Base-by-base conservation (phyloP, 2,888 invertebrate species). In the Pseudococcus longispinus region DNA sequence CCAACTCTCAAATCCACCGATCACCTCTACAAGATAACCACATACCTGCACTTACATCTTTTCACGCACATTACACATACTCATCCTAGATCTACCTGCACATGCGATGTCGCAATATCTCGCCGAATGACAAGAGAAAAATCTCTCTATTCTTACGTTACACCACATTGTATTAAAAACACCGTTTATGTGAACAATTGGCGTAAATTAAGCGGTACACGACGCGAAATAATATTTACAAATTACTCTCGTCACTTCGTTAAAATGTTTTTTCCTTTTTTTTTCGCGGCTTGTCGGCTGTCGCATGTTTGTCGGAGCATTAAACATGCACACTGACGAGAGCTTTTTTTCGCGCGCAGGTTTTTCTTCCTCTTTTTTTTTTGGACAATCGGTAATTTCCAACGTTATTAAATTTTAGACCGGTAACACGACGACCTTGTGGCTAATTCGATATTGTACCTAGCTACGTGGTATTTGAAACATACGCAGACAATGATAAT, bases 161-260 rank as follows among this genome's bases (percentile, higher is more conserved):
- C 11, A 1, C 29, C 29, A 70, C 70, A 70, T 20, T 65, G 29
- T 42, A 80, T 9, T 60, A 70, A 77, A 80, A 42, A 37, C 37
- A 20, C 77, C 42, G 77, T 80, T 80, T 80, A 80, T 80, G 77
- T 80, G 42, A 80, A 80, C 77, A 80, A 80, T 80, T 80, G 77
- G 77, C 42, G 77, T 80, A 80, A 80, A 80, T 80, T 80, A 80
- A 80, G 77, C 77, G 42, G 37, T 80, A 80, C 77, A 37, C 32
- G 37, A 80, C 42, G 77, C 77, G 77, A 80, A 80, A 80, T 80
- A 80, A 80, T 80, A 80, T 80, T 80, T 80, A 80, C 77, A 80
- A 80, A 80, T 80, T 80, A 80, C 42, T 80, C 77, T 80, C 77
- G 42, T 29, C 77, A 42, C 77, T 80, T 80, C 77, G 77, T 80